A percentile compares a stretch with the other conserved stretches of the same genome.
phyloP scores from a whole-genome alignment of 2,113 vertebrate genomes.

The Takifugu bimaculatus region DNA sequence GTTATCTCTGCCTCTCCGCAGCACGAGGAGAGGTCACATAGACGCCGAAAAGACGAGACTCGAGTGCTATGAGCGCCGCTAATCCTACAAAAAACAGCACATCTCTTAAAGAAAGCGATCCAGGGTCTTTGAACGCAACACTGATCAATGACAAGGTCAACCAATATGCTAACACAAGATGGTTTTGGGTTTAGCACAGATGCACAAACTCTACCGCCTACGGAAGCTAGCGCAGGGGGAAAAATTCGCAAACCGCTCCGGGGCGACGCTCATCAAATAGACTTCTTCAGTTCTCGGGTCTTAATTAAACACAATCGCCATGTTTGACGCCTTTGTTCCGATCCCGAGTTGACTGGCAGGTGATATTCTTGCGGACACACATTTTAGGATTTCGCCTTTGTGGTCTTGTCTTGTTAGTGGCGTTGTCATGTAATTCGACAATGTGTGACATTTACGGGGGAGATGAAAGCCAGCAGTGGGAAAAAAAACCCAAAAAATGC shows the following conservation, averaged over 20 bases:
- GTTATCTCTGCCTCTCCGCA: slow-evolving; percentile 37
- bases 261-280: too few species aligned
- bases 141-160: slow-evolving; percentile 66
- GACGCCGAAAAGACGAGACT: slow-evolving; percentile 39
- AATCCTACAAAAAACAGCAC: slow-evolving; percentile 39
- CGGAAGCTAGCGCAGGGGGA: slow-evolving; percentile 1
- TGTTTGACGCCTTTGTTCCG: slow-evolving; percentile 6
- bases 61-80: slow-evolving; percentile 25
- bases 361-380: slow-evolving; percentile 18
- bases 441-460: slow-evolving; percentile 27
- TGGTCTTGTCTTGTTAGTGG: slow-evolving; percentile 26
- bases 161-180: slow-evolving; percentile 24
- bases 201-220: slow-evolving; percentile 45
- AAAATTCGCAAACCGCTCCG: too few species aligned
- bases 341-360: slow-evolving; percentile 5
- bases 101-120: slow-evolving; percentile 52
- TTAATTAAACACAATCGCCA: too few species aligned
- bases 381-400: slow-evolving; percentile 18
- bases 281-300: too few species aligned
- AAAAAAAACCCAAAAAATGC: neutral
- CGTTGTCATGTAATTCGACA: neutral
- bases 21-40: slow-evolving; percentile 50
- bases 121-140: slow-evolving; percentile 43
- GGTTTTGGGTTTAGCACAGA: slow-evolving; percentile 32
- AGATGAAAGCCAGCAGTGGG: neutral